These are phyloP conservation scores for Darevskia nairensis DNA, from an alignment of 2,797 vertebrate species.

Conservation along the genomic window DNA sequence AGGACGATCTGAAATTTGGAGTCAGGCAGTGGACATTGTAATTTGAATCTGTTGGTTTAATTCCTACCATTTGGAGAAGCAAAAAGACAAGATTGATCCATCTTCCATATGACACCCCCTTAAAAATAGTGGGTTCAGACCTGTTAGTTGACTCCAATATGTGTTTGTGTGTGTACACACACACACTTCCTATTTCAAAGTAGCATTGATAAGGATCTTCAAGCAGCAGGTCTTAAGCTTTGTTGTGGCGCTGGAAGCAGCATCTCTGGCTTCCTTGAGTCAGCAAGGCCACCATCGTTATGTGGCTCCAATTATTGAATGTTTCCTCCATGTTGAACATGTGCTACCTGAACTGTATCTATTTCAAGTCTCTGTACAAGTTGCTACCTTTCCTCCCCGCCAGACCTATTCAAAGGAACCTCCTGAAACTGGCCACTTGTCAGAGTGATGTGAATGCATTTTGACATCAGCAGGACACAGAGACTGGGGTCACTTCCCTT, in stretches of 20 bases:
- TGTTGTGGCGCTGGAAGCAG: neutral
- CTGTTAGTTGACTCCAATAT: neutral
- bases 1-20: no score
- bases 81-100: no score
- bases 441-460: conserved; percentile 75
- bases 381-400: conserved; percentile 19
- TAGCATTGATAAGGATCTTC: neutral
- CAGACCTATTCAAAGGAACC: conserved; percentile 49
- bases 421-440: conserved; percentile 70
- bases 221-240: neutral
- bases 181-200: no score
- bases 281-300: neutral
- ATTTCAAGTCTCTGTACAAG: conserved; percentile 3
- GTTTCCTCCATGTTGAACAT: neutral
- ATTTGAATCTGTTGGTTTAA: no score
- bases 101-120: no score
- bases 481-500: conserved; percentile 73
- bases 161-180: neutral
- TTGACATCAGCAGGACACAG: conserved; percentile 76
- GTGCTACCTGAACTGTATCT: neutral
- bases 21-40: no score
- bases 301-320: neutral
- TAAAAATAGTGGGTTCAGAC: no score
- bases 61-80: no score
- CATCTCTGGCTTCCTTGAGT: neutral